These are phyloP conservation scores for Drosophila neotestacea DNA, from an alignment of 2,888 invertebrate genomes.

Conservation along the genomic window DNA sequence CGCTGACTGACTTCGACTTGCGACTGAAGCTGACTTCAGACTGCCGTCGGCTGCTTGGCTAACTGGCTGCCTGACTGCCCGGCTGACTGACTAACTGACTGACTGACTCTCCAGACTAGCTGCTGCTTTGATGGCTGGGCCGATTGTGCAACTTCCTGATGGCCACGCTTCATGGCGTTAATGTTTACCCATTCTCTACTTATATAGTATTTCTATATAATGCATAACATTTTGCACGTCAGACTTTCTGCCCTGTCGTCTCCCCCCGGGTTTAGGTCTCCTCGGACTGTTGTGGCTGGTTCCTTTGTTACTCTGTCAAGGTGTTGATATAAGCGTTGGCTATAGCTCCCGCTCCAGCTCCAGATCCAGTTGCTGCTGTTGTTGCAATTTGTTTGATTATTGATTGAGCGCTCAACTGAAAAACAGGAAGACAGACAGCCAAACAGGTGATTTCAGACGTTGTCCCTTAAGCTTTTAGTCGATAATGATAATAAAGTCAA, in stretches of 20 bases:
- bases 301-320: slow-evolving; percentile 56
- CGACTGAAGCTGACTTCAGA: slow-evolving; percentile 20
- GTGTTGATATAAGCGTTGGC: slow-evolving; percentile 64
- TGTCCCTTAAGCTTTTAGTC: slow-evolving; percentile 7
- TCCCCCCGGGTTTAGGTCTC: not conserved
- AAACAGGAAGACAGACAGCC: slow-evolving; percentile 36
- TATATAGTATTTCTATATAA: slow-evolving; percentile 56
- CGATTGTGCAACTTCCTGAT: slow-evolving; percentile 64
- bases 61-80: slow-evolving; percentile 14
- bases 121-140: slow-evolving; percentile 42
- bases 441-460: slow-evolving; percentile 23
- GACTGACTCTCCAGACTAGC: slow-evolving; percentile 9
- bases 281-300: slow-evolving; percentile 4
- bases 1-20: slow-evolving; percentile 54
- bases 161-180: slow-evolving; percentile 64
- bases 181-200: slow-evolving; percentile 54
- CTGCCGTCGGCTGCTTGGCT: slow-evolving; percentile 48
- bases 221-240: slow-evolving; percentile 62
- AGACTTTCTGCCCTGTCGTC: slow-evolving; percentile 30
- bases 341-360: slow-evolving; percentile 8
- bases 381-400: slow-evolving; percentile 55
- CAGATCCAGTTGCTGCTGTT: slow-evolving; percentile 11
- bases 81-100: slow-evolving; percentile 4
- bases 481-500: slow-evolving; percentile 4
- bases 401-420: slow-evolving; percentile 62